Evolutionary conservation across 2,888 invertebrate genomes (phyloP), one percentile per base, ranked within the genome.

Genomic region (Miltochrista miniata): DNA sequence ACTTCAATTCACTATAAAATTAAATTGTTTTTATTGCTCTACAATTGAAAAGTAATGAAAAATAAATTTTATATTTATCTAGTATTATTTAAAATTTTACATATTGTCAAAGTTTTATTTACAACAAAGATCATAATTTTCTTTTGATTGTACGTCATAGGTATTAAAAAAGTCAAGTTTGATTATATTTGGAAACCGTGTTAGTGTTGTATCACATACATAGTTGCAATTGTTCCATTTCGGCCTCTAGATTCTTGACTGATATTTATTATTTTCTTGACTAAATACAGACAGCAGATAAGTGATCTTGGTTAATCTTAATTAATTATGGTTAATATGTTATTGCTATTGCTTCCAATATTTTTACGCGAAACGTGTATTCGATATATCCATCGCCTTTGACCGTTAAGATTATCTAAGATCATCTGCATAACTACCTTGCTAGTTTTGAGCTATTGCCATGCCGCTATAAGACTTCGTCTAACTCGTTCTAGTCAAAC

Each of bases 401-500:
- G 46, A 51, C 65, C 74, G 78, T 72, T 76, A 64, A 69, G 73
- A 76, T 74, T 78, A 76, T 76, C 71, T 70, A 76, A 70, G 67
- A 56, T 50, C 49, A 59, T 48, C 54, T 50, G 49, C 45, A 40
- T 67, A 59, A 48, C 56, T 39, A 35, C 35, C 8, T 42, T 15
- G n/a, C n/a, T 43, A 43, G 35, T 35, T 35, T 7, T 66, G 48
- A 54, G 54, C 48, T 58, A 42, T 64, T 48, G 51, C 64, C 68
- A 63, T 68, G 69, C 74, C 78, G 72, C 68, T 68, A 72, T 72
- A 64, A 70, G 54, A 61, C 48, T 74, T 65, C 49, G 51, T 69
- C 62, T 72, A 64, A 74, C 60, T 72, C 75, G 61, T 73, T 83
- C 84, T 84, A 85, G 85, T 84, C 85, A 83, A 72, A 74, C 61